Evolutionary conservation across 2,888 invertebrate genomes (phyloP).

Genomic region (Acleris emargana): DNA sequence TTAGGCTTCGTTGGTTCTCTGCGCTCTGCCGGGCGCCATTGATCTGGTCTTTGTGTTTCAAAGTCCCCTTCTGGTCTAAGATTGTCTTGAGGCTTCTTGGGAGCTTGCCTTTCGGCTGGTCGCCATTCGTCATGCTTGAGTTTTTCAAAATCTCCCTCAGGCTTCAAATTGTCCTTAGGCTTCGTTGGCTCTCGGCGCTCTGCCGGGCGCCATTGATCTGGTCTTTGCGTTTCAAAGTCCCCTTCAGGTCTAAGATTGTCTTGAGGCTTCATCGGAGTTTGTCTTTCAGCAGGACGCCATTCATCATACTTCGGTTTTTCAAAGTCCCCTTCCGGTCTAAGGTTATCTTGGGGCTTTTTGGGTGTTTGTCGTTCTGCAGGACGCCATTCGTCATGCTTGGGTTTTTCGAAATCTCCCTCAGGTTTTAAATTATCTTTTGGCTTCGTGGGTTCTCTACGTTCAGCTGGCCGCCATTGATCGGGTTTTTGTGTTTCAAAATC

Average conservation of each 20-base stretch:
- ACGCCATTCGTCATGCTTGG: slow-evolving; percentile 61
- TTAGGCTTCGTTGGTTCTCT: too few species aligned
- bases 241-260: slow-evolving; percentile 83
- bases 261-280: slow-evolving; percentile 74
- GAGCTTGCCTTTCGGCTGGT: slow-evolving; percentile 65
- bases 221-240: slow-evolving; percentile 68
- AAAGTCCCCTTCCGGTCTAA: slow-evolving; percentile 78
- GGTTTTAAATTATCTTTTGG: slow-evolving; percentile 80
- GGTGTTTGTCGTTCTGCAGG: slow-evolving; percentile 75
- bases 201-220: slow-evolving; percentile 71
- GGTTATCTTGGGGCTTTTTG: slow-evolving; percentile 77
- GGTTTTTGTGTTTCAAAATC: slow-evolving; percentile 70
- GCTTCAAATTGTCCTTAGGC: slow-evolving; percentile 77
- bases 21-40: slow-evolving; percentile 66
- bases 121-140: slow-evolving; percentile 55
- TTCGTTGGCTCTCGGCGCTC: slow-evolving; percentile 57
- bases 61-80: slow-evolving; percentile 81
- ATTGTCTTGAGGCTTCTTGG: slow-evolving; percentile 77
- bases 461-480: slow-evolving; percentile 68
- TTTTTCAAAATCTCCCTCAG: slow-evolving; percentile 72
- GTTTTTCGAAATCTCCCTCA: slow-evolving; percentile 79
- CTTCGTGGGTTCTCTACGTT: slow-evolving; percentile 54
- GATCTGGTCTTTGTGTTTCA: slow-evolving; percentile 60
- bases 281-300: slow-evolving; percentile 74
- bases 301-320: slow-evolving; percentile 57